Evolutionary conservation across 2,888 invertebrate genomes (phyloP), one percentile per base, ranked within the genome.

Genomic region (Aspidapion aeneum): DNA sequence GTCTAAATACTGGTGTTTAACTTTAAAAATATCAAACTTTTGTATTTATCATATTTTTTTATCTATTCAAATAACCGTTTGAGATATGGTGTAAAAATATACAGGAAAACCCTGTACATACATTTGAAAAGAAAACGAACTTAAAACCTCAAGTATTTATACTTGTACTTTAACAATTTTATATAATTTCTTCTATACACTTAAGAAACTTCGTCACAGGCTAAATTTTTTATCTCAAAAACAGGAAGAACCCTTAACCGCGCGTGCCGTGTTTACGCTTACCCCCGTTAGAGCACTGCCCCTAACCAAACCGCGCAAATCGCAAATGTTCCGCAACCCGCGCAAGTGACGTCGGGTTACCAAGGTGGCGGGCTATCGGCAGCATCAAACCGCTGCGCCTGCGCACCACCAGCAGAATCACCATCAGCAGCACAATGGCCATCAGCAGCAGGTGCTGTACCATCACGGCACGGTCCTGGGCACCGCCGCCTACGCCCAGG

Each of bases 331-430:
- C 18, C 61, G 67, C 2, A 21, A 65, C 21, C 63, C 65, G 62
- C 57, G 61, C 62, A 72, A 74, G 74, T 75, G 74, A 72, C 70
- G 70, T 66, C 71, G 69, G 70, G 65, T 69, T 61, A 70, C 69
- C 75, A 78, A 74, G 73, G 78, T 80, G 79, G 79, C 79, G 77
- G 79, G 79, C 69, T 79, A 78, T 71, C 75, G 79, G 71, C 79
- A 78, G 67, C 78, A 78, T 69, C 77, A 77, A 69, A 75, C 75
- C 70, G 75, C 74, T 70, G 76, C 76, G 67, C 70, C 69, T 66
- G 73, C 77, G 73, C 78, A 78, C 73, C 79, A 79, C 68, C 79
- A 79, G 72, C 77, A 79, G 62, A 79, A 79, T 74, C 75, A 78
- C 69, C n/a, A n/a, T n/a, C n/a, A n/a, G n/a, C 77, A 77, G 69